Percentiles rank a stretch among this genome's conserved stretches.
Conservation (phyloP, 1,140 invertebrate species). For the Drosophila sucinea region DNA sequence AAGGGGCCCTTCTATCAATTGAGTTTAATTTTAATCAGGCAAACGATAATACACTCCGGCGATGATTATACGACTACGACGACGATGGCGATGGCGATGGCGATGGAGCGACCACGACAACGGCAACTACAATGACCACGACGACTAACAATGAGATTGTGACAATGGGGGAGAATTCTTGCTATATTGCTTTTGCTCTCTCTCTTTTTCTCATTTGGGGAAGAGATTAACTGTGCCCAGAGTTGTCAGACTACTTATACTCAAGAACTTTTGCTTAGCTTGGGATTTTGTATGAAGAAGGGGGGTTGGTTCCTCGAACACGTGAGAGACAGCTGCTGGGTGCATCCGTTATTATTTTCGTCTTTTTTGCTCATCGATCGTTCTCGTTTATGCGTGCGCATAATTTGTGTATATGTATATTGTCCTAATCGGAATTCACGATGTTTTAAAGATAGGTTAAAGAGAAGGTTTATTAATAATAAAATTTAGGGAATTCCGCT, state of each 20-base stretch:
- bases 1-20: not conserved
- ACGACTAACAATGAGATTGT: not conserved
- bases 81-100: not conserved
- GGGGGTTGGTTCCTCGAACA: not conserved
- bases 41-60: not conserved
- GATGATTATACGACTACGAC: not conserved
- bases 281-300: not conserved
- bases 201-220: not conserved
- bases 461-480: too few relatives aligned
- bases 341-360: not conserved
- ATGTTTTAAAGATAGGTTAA: too few relatives aligned
- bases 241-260: slow-evolving; percentile 5
- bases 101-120: not conserved
- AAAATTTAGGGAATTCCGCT: too few relatives aligned
- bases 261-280: not conserved
- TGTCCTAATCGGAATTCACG: too few relatives aligned
- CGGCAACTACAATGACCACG: slow-evolving; percentile 10
- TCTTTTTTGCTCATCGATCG: not conserved
- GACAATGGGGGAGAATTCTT: not conserved
- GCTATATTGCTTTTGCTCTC: not conserved
- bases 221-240: slow-evolving; percentile 5
- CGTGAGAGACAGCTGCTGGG: too few relatives aligned
- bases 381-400: too few relatives aligned
- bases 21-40: slow-evolving; percentile 1
- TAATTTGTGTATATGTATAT: too few relatives aligned